These are phyloP conservation scores for Loripinus fragilis DNA, from an alignment of 2,888 invertebrate species.

Conservation along the genomic window DNA sequence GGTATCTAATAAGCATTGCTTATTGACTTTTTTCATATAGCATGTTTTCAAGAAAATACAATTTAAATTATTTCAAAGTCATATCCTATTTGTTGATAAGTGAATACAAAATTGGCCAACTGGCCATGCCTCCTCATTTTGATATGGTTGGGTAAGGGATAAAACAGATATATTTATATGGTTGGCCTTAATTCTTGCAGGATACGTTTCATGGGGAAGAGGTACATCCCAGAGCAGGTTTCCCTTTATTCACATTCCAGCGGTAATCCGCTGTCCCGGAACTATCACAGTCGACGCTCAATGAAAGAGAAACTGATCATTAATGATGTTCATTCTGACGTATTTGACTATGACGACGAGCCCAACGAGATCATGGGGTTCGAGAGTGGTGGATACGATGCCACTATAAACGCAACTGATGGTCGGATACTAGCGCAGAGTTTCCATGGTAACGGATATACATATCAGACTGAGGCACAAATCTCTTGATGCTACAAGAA, in stretches of 20 bases:
- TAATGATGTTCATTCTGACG: constrained; percentile 65
- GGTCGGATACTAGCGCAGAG: constrained; percentile 49
- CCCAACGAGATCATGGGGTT: constrained; percentile 63
- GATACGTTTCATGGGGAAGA: constrained; percentile 64
- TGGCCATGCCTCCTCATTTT: too few species aligned
- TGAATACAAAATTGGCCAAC: too few species aligned
- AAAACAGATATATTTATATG: too few species aligned
- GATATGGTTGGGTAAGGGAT: too few species aligned
- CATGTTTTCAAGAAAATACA: too few species aligned
- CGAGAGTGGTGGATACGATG: constrained; percentile 58
- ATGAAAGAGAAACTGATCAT: constrained; percentile 81
- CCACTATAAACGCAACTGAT: constrained; percentile 45
- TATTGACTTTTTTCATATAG: too few species aligned
- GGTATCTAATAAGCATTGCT: too few species aligned
- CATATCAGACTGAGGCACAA: constrained; percentile 35
- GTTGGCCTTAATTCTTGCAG: too few species aligned
- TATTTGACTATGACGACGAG: constrained; percentile 65
- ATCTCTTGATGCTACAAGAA: constrained; percentile 41
- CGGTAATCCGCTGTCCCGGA: constrained; percentile 42
- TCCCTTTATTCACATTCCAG: constrained; percentile 67
- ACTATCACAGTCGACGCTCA: constrained; percentile 56
- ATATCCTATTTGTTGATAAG: too few species aligned
- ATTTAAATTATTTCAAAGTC: too few species aligned
- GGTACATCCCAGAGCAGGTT: constrained; percentile 74
- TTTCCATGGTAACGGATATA: constrained; percentile 46